Conservation (phyloP, 2,797 vertebrate species). For the Smutsia gigantea region DNA sequence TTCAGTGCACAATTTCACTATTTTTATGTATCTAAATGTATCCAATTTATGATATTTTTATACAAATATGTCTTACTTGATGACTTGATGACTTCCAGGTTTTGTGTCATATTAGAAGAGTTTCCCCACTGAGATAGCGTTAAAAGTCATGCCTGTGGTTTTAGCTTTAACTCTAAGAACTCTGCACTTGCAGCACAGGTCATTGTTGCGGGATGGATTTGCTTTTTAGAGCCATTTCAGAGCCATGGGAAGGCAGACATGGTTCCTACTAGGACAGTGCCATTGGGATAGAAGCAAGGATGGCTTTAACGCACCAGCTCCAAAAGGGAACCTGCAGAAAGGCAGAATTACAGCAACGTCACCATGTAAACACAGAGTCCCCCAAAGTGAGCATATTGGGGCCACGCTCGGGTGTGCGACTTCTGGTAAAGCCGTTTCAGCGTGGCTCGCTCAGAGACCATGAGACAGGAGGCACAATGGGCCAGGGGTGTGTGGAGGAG, state of each 20-base stretch:
- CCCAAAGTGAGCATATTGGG: background rate
- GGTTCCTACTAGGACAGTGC: background rate
- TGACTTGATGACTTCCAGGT: background rate
- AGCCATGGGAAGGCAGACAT: background rate
- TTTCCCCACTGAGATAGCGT: background rate
- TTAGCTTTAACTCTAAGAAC: background rate
- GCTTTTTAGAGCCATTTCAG: background rate
- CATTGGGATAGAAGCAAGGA: background rate
- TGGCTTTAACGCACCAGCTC: background rate
- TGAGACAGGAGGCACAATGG: background rate
- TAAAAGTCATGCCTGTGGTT: background rate
- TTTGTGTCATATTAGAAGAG: conserved; percentile 27
- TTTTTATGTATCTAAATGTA: conserved; percentile 19
- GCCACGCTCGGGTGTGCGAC: background rate
- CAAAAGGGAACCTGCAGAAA: background rate
- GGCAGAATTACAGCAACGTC: background rate
- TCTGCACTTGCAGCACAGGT: background rate
- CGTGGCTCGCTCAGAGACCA: background rate
- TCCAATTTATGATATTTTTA: background rate
- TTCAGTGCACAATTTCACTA: background rate
- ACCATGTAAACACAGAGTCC: background rate
- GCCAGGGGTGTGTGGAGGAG: too few relatives aligned
- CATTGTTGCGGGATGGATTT: background rate
- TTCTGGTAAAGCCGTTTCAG: background rate
- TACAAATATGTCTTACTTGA: background rate